phyloP scores from a whole-genome alignment of 2,113 vertebrate genomes.

The Oncorhynchus mykiss region DNA sequence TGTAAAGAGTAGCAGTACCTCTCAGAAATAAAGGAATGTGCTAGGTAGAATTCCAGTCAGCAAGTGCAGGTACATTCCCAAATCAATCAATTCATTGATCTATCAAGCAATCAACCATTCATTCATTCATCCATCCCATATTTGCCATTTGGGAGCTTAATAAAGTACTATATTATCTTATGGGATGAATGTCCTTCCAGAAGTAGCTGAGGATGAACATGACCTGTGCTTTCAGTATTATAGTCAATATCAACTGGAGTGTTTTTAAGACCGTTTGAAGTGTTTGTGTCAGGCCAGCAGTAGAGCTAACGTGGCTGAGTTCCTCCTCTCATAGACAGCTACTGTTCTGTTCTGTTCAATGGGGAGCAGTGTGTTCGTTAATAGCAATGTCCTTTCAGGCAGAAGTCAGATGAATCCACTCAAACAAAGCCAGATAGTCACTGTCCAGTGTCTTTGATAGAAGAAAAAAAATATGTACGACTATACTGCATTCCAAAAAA shows the following conservation, averaged over 20 bases:
- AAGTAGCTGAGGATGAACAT: background rate
- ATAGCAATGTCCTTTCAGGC: background rate
- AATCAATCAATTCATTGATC: constrained; percentile 33
- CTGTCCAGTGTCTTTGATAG: background rate
- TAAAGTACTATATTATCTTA: too few species aligned
- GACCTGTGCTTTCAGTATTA: background rate
- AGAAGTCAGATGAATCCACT: background rate
- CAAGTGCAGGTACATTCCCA: constrained; percentile 31
- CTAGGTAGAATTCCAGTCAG: constrained; percentile 37
- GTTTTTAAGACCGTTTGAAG: background rate
- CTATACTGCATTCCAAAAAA: background rate
- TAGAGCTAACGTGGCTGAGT: background rate
- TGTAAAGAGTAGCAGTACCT: constrained; percentile 32
- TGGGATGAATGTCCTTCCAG: background rate
- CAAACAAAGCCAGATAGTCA: background rate
- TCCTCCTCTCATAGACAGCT: background rate
- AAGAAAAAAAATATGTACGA: background rate
- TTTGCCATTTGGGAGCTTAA: too few species aligned
- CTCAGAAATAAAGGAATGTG: constrained; percentile 34
- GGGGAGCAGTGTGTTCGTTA: too few species aligned
- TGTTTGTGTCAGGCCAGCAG: background rate
- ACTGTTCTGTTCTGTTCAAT: background rate
- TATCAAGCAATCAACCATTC: constrained; percentile 26
- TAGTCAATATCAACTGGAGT: background rate
- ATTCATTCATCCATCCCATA: background rate